Evolutionary conservation across 2,888 invertebrate species (phyloP).

Genomic region (Deroplatys truncata): DNA sequence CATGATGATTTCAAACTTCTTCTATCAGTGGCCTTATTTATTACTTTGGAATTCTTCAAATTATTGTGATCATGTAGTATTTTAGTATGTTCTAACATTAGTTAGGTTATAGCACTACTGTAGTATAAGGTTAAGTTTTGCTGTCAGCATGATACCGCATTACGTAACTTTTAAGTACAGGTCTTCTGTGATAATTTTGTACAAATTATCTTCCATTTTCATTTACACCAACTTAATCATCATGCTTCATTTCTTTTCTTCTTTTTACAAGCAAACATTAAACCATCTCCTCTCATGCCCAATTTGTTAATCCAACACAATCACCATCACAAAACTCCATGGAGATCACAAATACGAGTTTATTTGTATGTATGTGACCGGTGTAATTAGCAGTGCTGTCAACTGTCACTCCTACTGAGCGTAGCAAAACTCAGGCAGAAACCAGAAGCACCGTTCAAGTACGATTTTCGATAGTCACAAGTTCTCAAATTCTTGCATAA

Average conservation of each 20-base stretch:
- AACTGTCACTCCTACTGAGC: too few relatives aligned
- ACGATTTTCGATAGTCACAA: too few relatives aligned
- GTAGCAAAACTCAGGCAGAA: too few relatives aligned
- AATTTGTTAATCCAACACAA: too few relatives aligned
- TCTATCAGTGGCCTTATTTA: not conserved
- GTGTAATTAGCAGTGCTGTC: too few relatives aligned
- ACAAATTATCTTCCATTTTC: not conserved
- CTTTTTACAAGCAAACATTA: not conserved
- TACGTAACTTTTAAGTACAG: not conserved
- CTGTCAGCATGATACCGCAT: not conserved
- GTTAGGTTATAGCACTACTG: not conserved
- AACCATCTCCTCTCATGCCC: not conserved
- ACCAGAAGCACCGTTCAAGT: too few relatives aligned
- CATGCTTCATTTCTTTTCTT: not conserved
- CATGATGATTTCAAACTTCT: not conserved
- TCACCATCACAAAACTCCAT: too few relatives aligned
- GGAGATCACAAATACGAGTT: too few relatives aligned
- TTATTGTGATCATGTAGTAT: not conserved
- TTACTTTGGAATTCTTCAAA: not conserved
- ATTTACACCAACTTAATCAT: not conserved
- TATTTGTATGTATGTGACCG: too few relatives aligned
- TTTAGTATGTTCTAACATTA: not conserved
- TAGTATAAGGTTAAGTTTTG: not conserved
- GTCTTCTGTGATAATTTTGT: not conserved
- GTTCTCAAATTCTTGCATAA: too few relatives aligned